Base-by-base conservation (phyloP, 1,140 invertebrate genomes). In the Aphis gossypii region DNA sequence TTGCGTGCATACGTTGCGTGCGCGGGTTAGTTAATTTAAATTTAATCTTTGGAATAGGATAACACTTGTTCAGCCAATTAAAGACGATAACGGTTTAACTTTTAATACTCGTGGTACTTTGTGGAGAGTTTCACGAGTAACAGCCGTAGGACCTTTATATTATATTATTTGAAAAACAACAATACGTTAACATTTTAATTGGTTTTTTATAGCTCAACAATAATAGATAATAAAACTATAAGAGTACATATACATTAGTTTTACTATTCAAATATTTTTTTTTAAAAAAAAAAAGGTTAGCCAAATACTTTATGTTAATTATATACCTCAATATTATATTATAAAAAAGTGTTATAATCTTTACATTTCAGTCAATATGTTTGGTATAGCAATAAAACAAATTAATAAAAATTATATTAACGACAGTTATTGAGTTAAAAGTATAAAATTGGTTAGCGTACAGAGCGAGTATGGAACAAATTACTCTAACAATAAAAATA, bases 1-100 rank as follows among this genome's bases (percentile, higher is more conserved):
- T 90, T 30, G 48, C 87, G 48, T 35, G 88, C 51, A 35, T 87
- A 11, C 30, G 11, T 48, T 48, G 44, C 44, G 48, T 89, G 87
- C 87, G n/a, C 35, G 48, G 87, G 87, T 89, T 89, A 89, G 38
- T 56, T 90, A 90, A 90, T 90, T 90, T 56, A 60, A 90, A 90
- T 90, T 90, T 90, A 68, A 60, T 90, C 89, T 90, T 60, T 30
- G 35, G 54, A 41, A 30, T 44, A 41, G 30, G 38, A 60, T 60
- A 60, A 41, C 54, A 60, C 89, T 60, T 30, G 88, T 60, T 41
- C 35, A 14, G 54, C 38, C 21, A 90, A 90, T 90, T 90, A 90
- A 90, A 90, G 89, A 90, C 8, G 38, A 56, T 30, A 41, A 56
- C 54, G 89, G 54, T 41, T 41, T 44, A 60, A 90, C 38, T 90